phyloP scores from a whole-genome alignment of 2,113 vertebrate species.

The Crotalus tigris region DNA sequence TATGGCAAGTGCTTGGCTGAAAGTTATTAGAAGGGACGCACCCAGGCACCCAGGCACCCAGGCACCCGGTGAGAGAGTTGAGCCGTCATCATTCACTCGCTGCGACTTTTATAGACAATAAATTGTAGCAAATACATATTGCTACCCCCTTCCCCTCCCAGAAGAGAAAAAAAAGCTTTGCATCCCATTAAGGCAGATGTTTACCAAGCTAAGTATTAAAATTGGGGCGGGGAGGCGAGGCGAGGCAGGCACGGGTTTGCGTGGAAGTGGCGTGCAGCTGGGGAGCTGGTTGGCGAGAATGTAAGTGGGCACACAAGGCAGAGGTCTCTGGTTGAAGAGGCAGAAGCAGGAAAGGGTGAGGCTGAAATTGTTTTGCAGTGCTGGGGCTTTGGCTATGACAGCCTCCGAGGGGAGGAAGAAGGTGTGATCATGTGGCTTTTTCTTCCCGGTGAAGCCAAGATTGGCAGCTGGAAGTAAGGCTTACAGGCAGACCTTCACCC shows the following conservation, averaged over 20 bases:
- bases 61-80: constrained; percentile 52
- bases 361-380: constrained; percentile 91
- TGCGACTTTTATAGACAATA: constrained; percentile 82
- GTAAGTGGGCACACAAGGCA: constrained; percentile 63
- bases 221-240: constrained; percentile 49
- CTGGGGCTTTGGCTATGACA: constrained; percentile 91
- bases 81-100: constrained; percentile 72
- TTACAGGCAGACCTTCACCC: constrained; percentile 96
- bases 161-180: constrained; percentile 56
- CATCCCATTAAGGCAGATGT: constrained; percentile 78
- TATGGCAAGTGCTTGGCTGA: constrained; percentile 71
- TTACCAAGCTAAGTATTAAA: constrained; percentile 76
- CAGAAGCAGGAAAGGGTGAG: constrained; percentile 84
- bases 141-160: constrained; percentile 46
- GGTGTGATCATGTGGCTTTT: constrained; percentile 79
- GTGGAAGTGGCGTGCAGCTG: constrained; percentile 52
- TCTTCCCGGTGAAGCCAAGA: constrained; percentile 88
- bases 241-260: constrained; percentile 44
- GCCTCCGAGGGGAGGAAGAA: constrained; percentile 89
- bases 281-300: constrained; percentile 67
- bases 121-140: constrained; percentile 76
- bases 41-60: constrained; percentile 63
- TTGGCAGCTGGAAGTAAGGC: constrained; percentile 98
- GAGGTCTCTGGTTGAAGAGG: constrained; percentile 80
- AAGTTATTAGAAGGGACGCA: constrained; percentile 78